These are phyloP conservation scores for Oxytorus armatus DNA, from an alignment of 2,888 invertebrate species.

Conservation along the genomic window DNA sequence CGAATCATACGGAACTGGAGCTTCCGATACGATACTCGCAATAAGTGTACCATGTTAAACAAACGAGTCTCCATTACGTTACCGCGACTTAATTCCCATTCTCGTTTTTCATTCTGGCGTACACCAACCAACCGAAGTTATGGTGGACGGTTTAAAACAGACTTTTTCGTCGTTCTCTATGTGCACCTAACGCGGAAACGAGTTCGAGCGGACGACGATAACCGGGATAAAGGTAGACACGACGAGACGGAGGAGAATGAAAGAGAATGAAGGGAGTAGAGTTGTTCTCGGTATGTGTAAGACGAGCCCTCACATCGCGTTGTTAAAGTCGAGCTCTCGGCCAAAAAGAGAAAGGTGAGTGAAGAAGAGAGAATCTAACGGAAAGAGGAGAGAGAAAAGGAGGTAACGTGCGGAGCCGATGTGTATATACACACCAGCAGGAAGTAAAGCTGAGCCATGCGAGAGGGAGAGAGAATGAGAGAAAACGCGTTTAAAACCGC, in stretches of 20 bases:
- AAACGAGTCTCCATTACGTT: not conserved
- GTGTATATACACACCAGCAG: constrained; percentile 39
- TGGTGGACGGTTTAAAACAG: constrained; percentile 9
- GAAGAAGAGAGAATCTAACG: constrained; percentile 6
- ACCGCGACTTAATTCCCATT: constrained; percentile 14
- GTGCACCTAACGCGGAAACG: constrained; percentile 54
- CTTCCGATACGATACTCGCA: not conserved
- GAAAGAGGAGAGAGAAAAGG: constrained; percentile 14
- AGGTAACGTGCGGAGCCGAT: constrained; percentile 7
- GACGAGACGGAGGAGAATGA: not conserved
- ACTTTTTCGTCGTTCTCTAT: not conserved
- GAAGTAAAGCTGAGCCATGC: constrained; percentile 59
- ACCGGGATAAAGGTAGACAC: constrained; percentile 39
- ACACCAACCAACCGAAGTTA: not conserved
- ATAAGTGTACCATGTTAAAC: not conserved
- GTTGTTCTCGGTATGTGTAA: constrained; percentile 35
- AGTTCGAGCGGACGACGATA: constrained; percentile 28
- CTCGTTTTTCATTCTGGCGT: constrained; percentile 18
- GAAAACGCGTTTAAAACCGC: constrained; percentile 63
- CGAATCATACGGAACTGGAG: not conserved
- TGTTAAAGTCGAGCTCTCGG: constrained; percentile 41
- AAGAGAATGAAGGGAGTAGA: constrained; percentile 11
- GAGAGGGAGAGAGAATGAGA: constrained; percentile 16
- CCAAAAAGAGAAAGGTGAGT: constrained; percentile 27
- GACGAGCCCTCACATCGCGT: constrained; percentile 40